These are phyloP conservation scores for Tenualosa thibaudeaui DNA, from an alignment of 2,797 vertebrate genomes.

Conservation along the genomic window DNA sequence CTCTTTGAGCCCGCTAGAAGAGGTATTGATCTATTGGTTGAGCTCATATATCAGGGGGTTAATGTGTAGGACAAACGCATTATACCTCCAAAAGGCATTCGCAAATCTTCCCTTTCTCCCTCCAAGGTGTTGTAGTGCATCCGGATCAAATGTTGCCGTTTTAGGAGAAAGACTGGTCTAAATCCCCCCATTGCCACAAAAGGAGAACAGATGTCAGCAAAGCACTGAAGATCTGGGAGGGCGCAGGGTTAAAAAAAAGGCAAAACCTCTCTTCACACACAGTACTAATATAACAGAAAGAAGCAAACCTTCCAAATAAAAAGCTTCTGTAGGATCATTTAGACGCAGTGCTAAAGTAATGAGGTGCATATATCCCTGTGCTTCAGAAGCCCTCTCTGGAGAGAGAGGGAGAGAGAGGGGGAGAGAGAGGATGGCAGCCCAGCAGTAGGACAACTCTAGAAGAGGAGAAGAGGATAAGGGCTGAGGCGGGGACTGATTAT, in stretches of 20 bases:
- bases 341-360: not conserved
- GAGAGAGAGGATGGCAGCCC: not conserved
- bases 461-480: not conserved
- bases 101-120: not conserved
- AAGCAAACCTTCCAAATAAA: not conserved
- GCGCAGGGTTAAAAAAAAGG: not conserved
- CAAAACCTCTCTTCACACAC: not conserved
- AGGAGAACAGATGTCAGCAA: not conserved
- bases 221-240: not conserved
- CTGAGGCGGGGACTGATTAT: conserved; percentile 28
- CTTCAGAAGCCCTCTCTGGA: not conserved
- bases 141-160: conserved; percentile 8
- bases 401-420: not conserved
- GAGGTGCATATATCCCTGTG: not conserved
- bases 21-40: conserved; percentile 61
- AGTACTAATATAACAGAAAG: not conserved
- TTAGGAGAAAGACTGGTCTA: not conserved
- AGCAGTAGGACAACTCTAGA: not conserved
- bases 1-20: conserved; percentile 60
- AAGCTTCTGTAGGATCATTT: not conserved
- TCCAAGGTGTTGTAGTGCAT: not conserved
- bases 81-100: not conserved
- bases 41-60: conserved; percentile 65
- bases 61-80: conserved; percentile 54
- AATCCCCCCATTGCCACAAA: not conserved